Percentiles rank a stretch among this genome's conserved stretches.
Evolutionary conservation across 2,113 vertebrate genomes (phyloP).

Genomic region (Rhombomys opimus): DNA sequence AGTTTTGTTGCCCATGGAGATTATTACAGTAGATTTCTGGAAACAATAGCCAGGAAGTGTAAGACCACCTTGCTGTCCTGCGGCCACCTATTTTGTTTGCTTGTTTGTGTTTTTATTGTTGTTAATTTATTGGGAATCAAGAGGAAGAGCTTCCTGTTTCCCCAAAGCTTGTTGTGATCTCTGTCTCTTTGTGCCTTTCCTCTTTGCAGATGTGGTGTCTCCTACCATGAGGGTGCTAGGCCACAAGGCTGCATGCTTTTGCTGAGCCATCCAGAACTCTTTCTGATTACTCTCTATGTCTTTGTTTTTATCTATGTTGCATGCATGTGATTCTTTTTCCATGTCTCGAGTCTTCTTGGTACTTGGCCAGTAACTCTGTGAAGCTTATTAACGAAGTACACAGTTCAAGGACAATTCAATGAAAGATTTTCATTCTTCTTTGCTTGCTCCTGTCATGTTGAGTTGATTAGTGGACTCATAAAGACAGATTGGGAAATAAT

Average conservation of each 20-base stretch:
- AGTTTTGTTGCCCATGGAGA: neutral
- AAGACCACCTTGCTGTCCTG: neutral
- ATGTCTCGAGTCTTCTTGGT: constrained; percentile 12
- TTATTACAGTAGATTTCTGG: constrained; percentile 19
- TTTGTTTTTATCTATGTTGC: neutral
- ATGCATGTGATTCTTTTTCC: neutral
- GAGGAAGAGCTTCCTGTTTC: neutral
- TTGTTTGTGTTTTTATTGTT: neutral
- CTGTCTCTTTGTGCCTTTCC: neutral
- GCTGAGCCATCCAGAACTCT: neutral
- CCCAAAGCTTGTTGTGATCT: neutral
- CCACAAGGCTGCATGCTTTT: neutral
- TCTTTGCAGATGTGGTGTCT: neutral
- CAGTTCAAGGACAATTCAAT: neutral
- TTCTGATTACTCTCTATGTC: neutral
- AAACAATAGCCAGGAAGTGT: neutral
- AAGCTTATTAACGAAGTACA: neutral
- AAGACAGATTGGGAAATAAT: neutral
- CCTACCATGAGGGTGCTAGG: neutral
- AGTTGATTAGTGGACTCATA: neutral
- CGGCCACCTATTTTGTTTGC: neutral
- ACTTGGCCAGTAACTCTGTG: neutral
- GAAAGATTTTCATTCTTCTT: neutral
- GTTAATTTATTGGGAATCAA: neutral
- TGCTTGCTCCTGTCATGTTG: neutral